Base-by-base conservation (phyloP, 2,797 vertebrate species). In the Scolopax bukidnonensis region DNA sequence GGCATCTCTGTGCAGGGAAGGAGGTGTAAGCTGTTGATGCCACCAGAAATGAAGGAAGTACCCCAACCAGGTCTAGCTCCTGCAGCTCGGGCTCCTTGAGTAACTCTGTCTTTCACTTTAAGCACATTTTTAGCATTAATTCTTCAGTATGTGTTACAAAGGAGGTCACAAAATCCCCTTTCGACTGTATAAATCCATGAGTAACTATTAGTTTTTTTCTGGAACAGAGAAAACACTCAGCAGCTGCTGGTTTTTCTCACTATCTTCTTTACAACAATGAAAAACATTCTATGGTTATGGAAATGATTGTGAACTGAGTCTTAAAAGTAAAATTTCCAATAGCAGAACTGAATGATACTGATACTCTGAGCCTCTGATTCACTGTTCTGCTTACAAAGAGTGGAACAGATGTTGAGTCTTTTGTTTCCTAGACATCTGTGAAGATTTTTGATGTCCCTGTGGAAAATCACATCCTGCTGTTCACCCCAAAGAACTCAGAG, bases 391-490 rank as follows among this genome's bases (percentile, higher is more conserved):
- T 85, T 71, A 65, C 78, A 81, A 91, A 90, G 71, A 93, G 30
- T 15, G 43, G 54, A 95, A 73, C 84, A 94, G 95, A 92, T 95
- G 76, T 45, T 96, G 75, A 95, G 20, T 11, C 54, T 77, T 88
- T 87, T 96, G 63, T 92, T 90, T 90, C 94, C 96, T 96, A 99
- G 99, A 99, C 98, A 59, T 98, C 98, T 84, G 91, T 98, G 82
- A 98, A 98, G 98, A 99, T 99, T 97, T 98, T 99, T 74, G 97
- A 98, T 77, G 97, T 98, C 25, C 98, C 98, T 12, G 97, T 99
- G 83, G 96, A 97, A 65, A 98, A 97, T 94, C 99, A 99, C 65
- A 98, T 99, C 71, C 94, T 99, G 93, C 98, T 99, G 48, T 99
- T 99, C 84, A 97, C 98, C 93, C 98, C 98, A 93, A 98, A 80